These are phyloP conservation scores for Apis dorsata DNA, from an alignment of 1,140 invertebrate genomes.

Conservation along the genomic window DNA sequence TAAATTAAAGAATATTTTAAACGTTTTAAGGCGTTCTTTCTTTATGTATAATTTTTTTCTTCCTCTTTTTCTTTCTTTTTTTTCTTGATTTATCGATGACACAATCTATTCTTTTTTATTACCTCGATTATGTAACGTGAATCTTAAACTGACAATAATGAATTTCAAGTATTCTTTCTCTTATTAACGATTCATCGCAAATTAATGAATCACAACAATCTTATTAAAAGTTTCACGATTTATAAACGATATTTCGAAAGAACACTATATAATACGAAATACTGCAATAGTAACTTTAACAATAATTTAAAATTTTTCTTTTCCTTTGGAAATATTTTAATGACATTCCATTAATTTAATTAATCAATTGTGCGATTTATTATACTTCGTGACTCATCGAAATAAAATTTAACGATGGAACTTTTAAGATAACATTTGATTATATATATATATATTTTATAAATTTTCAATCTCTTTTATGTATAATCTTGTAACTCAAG, in stretches of 20 bases:
- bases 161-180: background rate
- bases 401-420: too few species aligned
- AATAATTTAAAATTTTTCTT: too few species aligned
- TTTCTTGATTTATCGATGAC: background rate
- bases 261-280: background rate
- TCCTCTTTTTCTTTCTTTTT: background rate
- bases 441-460: too few species aligned
- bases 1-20: background rate
- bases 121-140: background rate
- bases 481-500: too few species aligned
- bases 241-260: background rate
- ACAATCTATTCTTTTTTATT: background rate
- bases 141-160: background rate
- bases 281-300: background rate
- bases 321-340: too few species aligned
- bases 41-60: background rate
- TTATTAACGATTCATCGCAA: background rate
- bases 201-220: background rate
- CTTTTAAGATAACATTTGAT: too few species aligned
- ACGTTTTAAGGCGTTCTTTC: too few species aligned
- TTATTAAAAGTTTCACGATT: slow-evolving; percentile 11
- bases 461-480: too few species aligned
- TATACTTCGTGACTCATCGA: too few species aligned
- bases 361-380: background rate
- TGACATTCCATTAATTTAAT: too few species aligned